These are phyloP conservation scores for Corticium candelabrum DNA, from an alignment of 37 sponge, comb jelly and placozoan genomes.

Conservation along the genomic window DNA sequence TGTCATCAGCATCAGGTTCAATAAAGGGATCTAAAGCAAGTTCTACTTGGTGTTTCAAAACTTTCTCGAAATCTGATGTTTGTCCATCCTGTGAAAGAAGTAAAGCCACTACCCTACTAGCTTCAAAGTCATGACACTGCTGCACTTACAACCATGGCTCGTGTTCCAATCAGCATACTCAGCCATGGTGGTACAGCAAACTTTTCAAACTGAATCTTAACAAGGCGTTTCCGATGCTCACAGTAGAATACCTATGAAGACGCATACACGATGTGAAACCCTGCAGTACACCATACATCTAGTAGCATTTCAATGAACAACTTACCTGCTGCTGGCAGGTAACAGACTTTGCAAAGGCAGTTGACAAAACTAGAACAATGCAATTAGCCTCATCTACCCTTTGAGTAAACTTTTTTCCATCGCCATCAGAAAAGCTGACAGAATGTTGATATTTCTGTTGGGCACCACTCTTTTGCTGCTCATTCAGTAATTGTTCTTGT, in stretches of 20 bases:
- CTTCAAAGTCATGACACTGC: neutral
- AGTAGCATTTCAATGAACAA: too few species aligned
- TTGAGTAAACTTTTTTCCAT: constrained; percentile 16
- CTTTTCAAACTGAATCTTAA: constrained; percentile 41
- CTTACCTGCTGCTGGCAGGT: constrained; percentile 47
- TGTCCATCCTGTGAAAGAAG: constrained; percentile 14
- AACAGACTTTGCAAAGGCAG: constrained; percentile 25
- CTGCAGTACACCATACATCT: too few species aligned
- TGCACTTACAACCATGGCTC: constrained; percentile 20
- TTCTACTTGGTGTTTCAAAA: constrained; percentile 26
- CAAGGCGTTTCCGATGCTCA: constrained; percentile 64
- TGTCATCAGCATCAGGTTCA: constrained; percentile 13
- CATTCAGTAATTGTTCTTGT: neutral
- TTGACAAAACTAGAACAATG: constrained; percentile 51
- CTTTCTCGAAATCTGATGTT: constrained; percentile 9
- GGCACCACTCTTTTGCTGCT: neutral
- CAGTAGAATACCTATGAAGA: constrained; percentile 42
- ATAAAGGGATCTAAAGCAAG: constrained; percentile 26
- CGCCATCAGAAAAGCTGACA: neutral
- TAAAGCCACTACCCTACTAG: neutral
- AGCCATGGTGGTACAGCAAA: constrained; percentile 60
- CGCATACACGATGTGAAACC: neutral
- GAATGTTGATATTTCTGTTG: neutral
- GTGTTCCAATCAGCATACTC: constrained; percentile 63
- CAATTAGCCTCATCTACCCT: constrained; percentile 55